phyloP scores from a whole-genome alignment of 2,797 vertebrate species.

The Neopelma chrysocephalum region DNA sequence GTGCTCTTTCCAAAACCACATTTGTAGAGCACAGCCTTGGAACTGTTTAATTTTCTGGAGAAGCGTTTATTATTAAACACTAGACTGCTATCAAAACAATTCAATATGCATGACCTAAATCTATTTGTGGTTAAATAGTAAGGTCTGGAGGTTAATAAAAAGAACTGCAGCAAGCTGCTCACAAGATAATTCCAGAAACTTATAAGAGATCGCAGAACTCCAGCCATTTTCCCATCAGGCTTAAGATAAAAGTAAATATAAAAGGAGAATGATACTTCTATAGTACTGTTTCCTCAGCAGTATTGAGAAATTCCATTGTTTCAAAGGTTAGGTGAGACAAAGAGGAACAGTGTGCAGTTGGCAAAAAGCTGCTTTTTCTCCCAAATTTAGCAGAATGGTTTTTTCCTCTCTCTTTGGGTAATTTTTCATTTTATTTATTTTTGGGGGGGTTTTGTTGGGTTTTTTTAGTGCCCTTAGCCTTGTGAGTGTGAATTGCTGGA shows the following conservation, averaged over 20 bases:
- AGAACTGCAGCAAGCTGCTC: constrained; percentile 41
- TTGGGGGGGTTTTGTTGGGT: background rate
- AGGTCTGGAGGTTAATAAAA: constrained; percentile 52
- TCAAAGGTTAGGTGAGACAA: background rate
- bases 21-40: constrained; percentile 43
- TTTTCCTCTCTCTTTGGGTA: background rate
- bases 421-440: background rate
- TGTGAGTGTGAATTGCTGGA: background rate
- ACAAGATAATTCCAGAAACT: constrained; percentile 29
- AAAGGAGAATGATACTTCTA: background rate
- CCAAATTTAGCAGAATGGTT: background rate
- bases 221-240: background rate
- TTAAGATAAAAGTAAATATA: constrained; percentile 5
- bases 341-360: background rate
- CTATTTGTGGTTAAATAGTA: constrained; percentile 63
- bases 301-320: background rate
- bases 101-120: constrained; percentile 50
- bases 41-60: constrained; percentile 57
- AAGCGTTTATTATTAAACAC: constrained; percentile 48
- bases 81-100: constrained; percentile 48
- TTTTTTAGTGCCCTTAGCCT: background rate
- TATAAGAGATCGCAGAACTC: background rate
- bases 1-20: constrained; percentile 51
- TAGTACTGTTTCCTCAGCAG: background rate
- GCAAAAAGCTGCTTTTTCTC: background rate